Conservation (phyloP, 2,888 invertebrate genomes). For the Sesamia inferens region DNA sequence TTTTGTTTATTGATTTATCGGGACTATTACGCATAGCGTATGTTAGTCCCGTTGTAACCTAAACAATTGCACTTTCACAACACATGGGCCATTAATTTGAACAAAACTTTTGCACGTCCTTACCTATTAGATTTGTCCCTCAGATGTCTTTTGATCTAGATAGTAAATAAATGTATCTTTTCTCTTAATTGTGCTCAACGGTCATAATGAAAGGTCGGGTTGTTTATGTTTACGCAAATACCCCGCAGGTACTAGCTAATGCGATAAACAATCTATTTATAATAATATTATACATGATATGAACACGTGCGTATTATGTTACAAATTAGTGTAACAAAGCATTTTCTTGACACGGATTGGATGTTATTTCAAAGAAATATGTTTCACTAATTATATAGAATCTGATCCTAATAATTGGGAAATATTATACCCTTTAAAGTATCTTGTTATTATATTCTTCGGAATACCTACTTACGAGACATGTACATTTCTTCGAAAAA, state of each 20-base stretch:
- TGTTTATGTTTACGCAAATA: not conserved
- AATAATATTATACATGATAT: not conserved
- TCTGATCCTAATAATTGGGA: not conserved
- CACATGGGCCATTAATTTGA: too few species aligned
- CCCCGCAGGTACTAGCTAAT: not conserved
- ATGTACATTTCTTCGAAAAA: not conserved
- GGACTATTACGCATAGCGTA: too few species aligned
- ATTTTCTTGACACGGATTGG: not conserved
- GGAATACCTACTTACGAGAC: not conserved
- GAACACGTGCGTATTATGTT: not conserved
- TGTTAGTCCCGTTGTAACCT: too few species aligned
- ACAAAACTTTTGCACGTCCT: too few species aligned
- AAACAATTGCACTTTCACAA: too few species aligned
- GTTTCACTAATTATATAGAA: not conserved
- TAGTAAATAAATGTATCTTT: too few species aligned
- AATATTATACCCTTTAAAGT: not conserved
- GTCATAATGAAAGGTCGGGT: too few species aligned
- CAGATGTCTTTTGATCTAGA: too few species aligned
- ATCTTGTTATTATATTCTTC: too few species aligned
- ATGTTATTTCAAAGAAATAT: not conserved
- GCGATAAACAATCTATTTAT: not conserved
- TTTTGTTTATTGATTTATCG: too few species aligned
- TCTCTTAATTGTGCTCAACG: too few species aligned
- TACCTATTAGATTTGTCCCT: too few species aligned
- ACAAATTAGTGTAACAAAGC: not conserved